phyloP scores from a whole-genome alignment of 2,888 invertebrate genomes.

The Leucophenga montana region DNA sequence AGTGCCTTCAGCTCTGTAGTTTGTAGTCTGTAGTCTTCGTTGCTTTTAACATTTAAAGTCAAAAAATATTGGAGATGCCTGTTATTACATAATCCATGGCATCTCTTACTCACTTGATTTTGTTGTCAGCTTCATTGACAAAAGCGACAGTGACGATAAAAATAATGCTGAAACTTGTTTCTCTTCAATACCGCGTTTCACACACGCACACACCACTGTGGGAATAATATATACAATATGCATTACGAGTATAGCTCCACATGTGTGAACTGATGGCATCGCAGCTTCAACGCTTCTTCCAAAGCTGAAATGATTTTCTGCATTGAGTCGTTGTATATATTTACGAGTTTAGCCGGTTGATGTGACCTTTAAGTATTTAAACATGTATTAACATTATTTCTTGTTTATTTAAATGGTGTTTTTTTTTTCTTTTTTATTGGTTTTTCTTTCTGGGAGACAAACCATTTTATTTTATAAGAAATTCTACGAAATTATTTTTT shows the following conservation, averaged over 20 bases:
- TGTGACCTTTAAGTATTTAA: slow-evolving; percentile 60
- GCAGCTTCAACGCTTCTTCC: too few relatives aligned
- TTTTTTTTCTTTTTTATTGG: neutral
- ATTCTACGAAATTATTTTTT: neutral
- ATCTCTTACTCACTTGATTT: neutral
- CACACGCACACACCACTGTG: neutral
- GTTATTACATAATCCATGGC: neutral
- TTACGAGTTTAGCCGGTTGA: slow-evolving; percentile 49
- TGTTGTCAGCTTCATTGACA: slow-evolving; percentile 1
- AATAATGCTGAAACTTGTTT: slow-evolving; percentile 14
- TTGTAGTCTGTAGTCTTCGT: neutral
- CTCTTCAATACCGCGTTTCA: neutral
- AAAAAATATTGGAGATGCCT: neutral
- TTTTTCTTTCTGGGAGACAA: slow-evolving; percentile 17
- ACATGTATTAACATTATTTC: slow-evolving; percentile 38
- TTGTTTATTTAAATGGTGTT: slow-evolving; percentile 23
- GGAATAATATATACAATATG: neutral
- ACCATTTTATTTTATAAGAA: slow-evolving; percentile 26
- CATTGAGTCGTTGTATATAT: too few relatives aligned
- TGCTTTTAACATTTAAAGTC: slow-evolving; percentile 13
- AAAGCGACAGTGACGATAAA: neutral
- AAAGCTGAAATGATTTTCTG: too few relatives aligned
- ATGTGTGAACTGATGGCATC: too few relatives aligned
- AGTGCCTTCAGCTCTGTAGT: neutral
- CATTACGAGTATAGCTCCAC: too few relatives aligned